A percentile compares a stretch with the other conserved stretches of the same genome.
phyloP scores from a whole-genome alignment of 2,113 vertebrate genomes.

The Salvator merianae region DNA sequence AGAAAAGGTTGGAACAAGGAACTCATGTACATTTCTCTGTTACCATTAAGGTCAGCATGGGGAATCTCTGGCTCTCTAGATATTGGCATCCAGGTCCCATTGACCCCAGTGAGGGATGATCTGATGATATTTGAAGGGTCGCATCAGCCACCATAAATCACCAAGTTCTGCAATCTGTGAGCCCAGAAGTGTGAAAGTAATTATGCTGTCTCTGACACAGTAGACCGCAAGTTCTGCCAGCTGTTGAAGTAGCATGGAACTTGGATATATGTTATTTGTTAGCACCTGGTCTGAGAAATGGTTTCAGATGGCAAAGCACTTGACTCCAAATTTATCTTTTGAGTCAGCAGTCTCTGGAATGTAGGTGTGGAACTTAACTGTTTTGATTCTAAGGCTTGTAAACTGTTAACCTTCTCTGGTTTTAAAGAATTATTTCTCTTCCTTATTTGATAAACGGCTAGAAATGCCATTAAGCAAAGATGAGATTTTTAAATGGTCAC shows the following conservation, averaged over 20 bases:
- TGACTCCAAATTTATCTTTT: not conserved
- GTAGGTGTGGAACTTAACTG: not conserved
- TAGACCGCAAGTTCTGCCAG: not conserved
- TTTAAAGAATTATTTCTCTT: constrained; percentile 3
- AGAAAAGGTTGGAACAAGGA: too few relatives aligned
- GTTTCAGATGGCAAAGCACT: not conserved
- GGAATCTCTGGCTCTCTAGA: too few relatives aligned
- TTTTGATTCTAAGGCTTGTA: constrained; percentile 15
- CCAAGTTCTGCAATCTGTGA: too few relatives aligned
- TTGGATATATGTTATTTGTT: not conserved
- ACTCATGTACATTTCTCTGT: too few relatives aligned
- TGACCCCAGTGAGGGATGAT: too few relatives aligned
- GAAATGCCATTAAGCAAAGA: constrained; percentile 22
- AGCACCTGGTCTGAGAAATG: not conserved
- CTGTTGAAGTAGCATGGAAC: constrained; percentile 3
- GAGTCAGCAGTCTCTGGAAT: constrained; percentile 13
- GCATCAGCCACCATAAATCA: too few relatives aligned
- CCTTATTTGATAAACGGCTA: not conserved
- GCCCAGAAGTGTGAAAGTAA: not conserved
- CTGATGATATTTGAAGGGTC: too few relatives aligned
- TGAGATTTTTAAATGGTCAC: constrained; percentile 27
- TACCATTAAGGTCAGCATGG: too few relatives aligned
- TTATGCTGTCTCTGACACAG: too few relatives aligned
- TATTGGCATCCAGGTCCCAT: too few relatives aligned
- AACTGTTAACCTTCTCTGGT: not conserved